Conservation (phyloP, 2,888 invertebrate genomes). For the Lepidocyrtinus sp. region DNA sequence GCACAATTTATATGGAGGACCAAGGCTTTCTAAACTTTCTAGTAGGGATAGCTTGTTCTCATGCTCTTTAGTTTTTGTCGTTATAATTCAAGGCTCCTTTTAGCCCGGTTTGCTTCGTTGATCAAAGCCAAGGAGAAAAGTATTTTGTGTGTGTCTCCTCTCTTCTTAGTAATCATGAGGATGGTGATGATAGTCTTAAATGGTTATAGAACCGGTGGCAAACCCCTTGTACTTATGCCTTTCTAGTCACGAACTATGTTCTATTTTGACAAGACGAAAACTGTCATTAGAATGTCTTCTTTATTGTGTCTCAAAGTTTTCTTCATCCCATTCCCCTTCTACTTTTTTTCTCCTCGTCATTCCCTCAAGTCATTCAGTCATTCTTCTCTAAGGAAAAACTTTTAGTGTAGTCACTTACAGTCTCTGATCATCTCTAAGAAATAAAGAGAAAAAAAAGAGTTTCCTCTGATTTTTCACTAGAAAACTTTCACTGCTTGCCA, state of each 20-base stretch:
- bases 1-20: no score
- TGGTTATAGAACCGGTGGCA: constrained; percentile 46
- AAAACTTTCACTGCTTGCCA: background rate
- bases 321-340: background rate
- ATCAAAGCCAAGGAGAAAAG: constrained; percentile 38
- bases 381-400: constrained; percentile 24
- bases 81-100: constrained; percentile 27
- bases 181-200: constrained; percentile 32
- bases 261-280: constrained; percentile 42
- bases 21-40: background rate
- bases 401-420: constrained; percentile 1
- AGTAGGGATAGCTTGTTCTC: background rate
- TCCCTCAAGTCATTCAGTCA: constrained; percentile 34
- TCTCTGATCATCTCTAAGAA: background rate
- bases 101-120: constrained; percentile 38
- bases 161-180: constrained; percentile 38
- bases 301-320: constrained; percentile 36
- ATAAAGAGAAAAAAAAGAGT: background rate
- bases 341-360: constrained; percentile 8
- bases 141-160: background rate
- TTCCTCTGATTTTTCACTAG: background rate
- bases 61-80: background rate
- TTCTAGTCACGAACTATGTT: constrained; percentile 43
- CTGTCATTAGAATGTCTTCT: constrained; percentile 45
- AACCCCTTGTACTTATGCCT: constrained; percentile 28